These are phyloP conservation scores for Eleginops maclovinus DNA, from an alignment of 2,113 vertebrate genomes.

Conservation along the genomic window DNA sequence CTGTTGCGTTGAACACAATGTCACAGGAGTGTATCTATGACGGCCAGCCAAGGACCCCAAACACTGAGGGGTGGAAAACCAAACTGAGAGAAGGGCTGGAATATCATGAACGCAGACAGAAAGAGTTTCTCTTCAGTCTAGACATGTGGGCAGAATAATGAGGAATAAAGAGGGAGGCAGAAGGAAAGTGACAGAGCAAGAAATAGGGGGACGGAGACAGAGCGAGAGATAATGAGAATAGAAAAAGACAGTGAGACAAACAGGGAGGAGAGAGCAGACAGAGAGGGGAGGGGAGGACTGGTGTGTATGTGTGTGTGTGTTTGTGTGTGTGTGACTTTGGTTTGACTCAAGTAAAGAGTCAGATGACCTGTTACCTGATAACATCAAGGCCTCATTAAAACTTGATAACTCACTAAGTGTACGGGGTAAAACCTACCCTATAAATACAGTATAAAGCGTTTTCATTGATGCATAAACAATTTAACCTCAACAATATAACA, in stretches of 20 bases:
- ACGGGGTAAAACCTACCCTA: not conserved
- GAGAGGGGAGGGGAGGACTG: constrained; percentile 41
- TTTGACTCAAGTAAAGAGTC: not conserved
- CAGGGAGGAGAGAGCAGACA: constrained; percentile 35
- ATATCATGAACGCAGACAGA: constrained; percentile 30
- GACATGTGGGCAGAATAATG: constrained; percentile 73
- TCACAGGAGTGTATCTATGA: too few species aligned
- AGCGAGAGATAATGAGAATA: constrained; percentile 63
- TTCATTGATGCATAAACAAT: not conserved
- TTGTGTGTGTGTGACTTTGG: too few species aligned
- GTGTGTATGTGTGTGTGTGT: too few species aligned
- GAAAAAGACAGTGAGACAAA: constrained; percentile 33
- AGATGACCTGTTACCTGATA: not conserved
- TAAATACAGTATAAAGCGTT: not conserved
- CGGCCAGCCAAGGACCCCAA: too few species aligned
- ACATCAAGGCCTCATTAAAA: not conserved
- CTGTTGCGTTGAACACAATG: too few species aligned
- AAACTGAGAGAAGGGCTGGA: too few species aligned
- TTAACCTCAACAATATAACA: not conserved
- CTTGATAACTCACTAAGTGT: not conserved
- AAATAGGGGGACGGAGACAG: constrained; percentile 48
- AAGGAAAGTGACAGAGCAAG: constrained; percentile 58
- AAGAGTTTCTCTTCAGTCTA: constrained; percentile 64
- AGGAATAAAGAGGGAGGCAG: constrained; percentile 51
- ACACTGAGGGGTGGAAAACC: too few species aligned